A percentile compares a stretch with the other conserved stretches of the same genome.
phyloP scores from a whole-genome alignment of 2,888 invertebrate species.

The Himalopsyche japonica region DNA sequence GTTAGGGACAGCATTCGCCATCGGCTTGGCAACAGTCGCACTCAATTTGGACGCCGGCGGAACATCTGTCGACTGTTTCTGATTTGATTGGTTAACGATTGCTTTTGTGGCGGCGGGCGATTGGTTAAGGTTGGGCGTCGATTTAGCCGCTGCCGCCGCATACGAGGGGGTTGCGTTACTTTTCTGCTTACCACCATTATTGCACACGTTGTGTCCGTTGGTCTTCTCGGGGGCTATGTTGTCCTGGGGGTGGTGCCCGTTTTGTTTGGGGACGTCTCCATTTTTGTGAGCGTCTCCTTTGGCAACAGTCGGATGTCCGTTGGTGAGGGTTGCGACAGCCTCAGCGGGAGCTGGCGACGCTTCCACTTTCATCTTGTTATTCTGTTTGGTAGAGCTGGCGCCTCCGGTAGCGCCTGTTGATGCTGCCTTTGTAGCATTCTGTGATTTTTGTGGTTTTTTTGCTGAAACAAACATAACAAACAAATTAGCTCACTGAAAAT shows the following conservation, averaged over 20 bases:
- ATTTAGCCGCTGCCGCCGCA: constrained; percentile 28
- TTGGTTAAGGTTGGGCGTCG: constrained; percentile 6
- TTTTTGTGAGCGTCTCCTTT: constrained; percentile 13
- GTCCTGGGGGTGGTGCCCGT: constrained; percentile 23
- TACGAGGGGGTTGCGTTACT: constrained; percentile 24
- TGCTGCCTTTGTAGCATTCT: constrained; percentile 11
- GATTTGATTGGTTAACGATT: constrained; percentile 12
- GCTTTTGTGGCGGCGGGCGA: constrained; percentile 16
- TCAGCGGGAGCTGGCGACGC: neutral
- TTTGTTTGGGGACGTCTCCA: constrained; percentile 17
- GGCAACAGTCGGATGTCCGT: constrained; percentile 14
- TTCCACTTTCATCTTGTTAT: neutral
- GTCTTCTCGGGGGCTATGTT: neutral
- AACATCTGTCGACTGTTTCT: neutral
- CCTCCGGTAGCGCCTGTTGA: constrained; percentile 6
- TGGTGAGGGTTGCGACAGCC: constrained; percentile 6
- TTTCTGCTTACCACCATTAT: constrained; percentile 20
- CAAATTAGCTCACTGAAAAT: neutral
- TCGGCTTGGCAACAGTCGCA: constrained; percentile 20
- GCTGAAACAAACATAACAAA: constrained; percentile 13
- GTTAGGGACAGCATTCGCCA: constrained; percentile 14
- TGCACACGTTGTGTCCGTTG: constrained; percentile 15
- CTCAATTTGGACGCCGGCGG: neutral
- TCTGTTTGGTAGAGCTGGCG: neutral
- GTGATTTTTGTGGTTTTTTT: constrained; percentile 27